Base-by-base conservation (phyloP, 1,140 invertebrate species). In the Drosophila chauvacae region DNA sequence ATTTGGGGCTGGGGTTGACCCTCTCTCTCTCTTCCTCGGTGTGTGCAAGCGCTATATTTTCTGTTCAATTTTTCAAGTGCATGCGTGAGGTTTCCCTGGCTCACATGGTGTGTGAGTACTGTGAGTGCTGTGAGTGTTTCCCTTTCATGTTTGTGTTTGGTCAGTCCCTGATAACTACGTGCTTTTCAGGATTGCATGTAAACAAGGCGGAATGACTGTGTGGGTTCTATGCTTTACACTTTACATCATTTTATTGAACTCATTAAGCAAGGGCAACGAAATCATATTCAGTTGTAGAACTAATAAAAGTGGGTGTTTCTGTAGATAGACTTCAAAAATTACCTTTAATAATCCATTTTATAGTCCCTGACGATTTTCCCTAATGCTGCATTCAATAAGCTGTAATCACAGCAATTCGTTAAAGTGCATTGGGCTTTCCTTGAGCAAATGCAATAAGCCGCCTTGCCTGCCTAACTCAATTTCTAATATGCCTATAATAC, bases 21-120 rank as follows among this genome's bases (percentile, higher is more conserved):
- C 4, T 10, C n/a, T 18, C 41, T 10, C 37, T 11, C 14, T 11
- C 6, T 26, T 13, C 13, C 4, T 30, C 28, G 7, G 7, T 30
- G 9, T 26, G 18, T 35, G 51, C 30, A 33, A 55, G 18, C 53
- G 53, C 53, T 37, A 16, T 56, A 48, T 63, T 62, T 76, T 57
- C 33, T 53, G 72, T 45, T 42, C 37, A 23, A 58, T 56, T 77
- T 70, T 77, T 74, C 63, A 77, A 77, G 72, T 77, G 63, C 62
- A 75, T 51, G 50, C 48, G 57, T 64, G 45, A 62, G 66, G 66
- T 63, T 62, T 41, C 63, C 57, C 66, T 7, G 28, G 6, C 57
- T 56, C 48, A 42, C 16, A 26, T 26, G 45, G 45, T 18, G 13
- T 26, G 30, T 30, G 28, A 28, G 26, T 28, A 13, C 11, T 26